Base-by-base conservation (phyloP, 1,140 invertebrate species). In the Spodoptera litura region DNA sequence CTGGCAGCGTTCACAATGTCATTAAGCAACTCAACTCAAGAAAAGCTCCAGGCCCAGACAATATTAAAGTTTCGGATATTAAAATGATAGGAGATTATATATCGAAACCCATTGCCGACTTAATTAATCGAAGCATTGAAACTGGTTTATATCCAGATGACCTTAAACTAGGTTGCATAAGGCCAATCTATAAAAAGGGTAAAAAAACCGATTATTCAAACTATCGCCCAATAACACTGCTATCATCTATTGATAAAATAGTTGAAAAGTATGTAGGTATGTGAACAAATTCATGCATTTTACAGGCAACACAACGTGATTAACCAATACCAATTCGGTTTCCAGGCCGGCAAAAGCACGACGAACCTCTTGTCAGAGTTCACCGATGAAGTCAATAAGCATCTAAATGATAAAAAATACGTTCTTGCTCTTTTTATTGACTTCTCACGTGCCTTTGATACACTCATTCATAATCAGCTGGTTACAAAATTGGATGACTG, bases 141-240 rank as follows among this genome's bases (percentile, higher is more conserved):
- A 10, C 8, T 15, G 62, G 62, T 12, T 5, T 38, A 35, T 66
- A 44, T 20, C 35, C 35, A 6, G 35, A 66, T n/a, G 35, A 12
- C 8, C 35, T 49, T 15, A 66, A 66, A 49, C 10, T 11, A 13
- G 62, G 62, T 13, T 38, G 31, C 12, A 12, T 66, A 13, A 35
- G 62, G n/a, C 62, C 35, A 10, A 38, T 66, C 49, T 15, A 44
- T 66, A 66, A 66, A 66, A 66, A 44, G 35, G 62, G 62, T 12
- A 66, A 38, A 38, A 9, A 13, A 35, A 31, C 4, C 9, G 61
- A 64, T 5, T 64, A 64, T 13, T 10, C 3, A 38, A 64, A 64
- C n/a, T 64, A 64, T 38, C 25, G 35, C 2, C 61, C 61, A 11
- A 64, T 64, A 27, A 64, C 52, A 2, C 4, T 53, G 12, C 12